phyloP scores from a whole-genome alignment of 2,113 vertebrate genomes.

The Urocynchramus pylzowi region DNA sequence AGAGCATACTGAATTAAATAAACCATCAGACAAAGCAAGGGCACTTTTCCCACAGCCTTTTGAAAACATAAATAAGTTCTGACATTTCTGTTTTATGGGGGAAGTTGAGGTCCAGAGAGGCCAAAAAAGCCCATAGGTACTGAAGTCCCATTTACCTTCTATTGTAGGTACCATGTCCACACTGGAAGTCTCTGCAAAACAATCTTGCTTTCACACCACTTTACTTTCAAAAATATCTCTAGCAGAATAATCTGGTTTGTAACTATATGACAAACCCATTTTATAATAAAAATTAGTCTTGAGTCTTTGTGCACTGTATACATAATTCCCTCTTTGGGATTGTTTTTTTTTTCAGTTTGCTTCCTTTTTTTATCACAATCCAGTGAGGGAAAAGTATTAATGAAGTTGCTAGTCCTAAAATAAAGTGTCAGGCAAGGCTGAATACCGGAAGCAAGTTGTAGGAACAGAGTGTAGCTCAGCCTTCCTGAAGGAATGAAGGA shows the following conservation, averaged over 20 bases:
- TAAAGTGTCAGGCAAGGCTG: background rate
- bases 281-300: background rate
- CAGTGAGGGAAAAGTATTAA: background rate
- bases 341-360: background rate
- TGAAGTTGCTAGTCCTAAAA: background rate
- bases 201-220: background rate
- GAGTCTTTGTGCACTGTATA: background rate
- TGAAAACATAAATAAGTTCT: background rate
- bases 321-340: background rate
- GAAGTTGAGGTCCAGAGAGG: background rate
- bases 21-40: background rate
- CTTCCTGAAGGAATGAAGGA: background rate
- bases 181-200: background rate
- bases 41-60: background rate
- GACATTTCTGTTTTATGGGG: background rate
- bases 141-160: background rate
- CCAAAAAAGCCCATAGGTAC: background rate
- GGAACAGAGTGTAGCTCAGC: background rate
- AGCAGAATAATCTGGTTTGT: background rate
- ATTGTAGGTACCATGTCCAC: background rate
- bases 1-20: background rate
- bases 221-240: background rate
- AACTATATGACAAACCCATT: background rate
- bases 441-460: background rate
- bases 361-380: background rate